A percentile compares a stretch with the other conserved stretches of the same genome.
Conservation (phyloP, 2,113 vertebrate genomes). For the Chunga burmeisteri region DNA sequence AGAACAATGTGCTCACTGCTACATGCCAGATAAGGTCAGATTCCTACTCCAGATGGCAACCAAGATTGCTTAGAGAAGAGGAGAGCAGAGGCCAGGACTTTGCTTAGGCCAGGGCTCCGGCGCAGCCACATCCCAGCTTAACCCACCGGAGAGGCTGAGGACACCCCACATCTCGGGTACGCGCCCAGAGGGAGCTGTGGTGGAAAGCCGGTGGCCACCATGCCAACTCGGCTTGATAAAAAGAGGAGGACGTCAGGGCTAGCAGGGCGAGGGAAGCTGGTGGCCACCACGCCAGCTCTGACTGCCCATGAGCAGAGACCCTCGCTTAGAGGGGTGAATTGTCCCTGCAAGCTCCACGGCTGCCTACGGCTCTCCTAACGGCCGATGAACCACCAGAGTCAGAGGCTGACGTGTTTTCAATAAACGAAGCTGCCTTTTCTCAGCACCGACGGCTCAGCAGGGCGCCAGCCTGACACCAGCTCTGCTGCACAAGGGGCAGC, state of each 20-base stretch:
- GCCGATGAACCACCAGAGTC: rapidly evolving
- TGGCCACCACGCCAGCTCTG: rapidly evolving
- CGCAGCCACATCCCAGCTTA: not conserved
- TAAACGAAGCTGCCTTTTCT: not conserved
- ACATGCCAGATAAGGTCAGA: rapidly evolving
- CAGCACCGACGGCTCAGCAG: rapidly evolving
- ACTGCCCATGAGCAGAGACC: not conserved
- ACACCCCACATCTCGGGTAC: not conserved
- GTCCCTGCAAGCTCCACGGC: rapidly evolving
- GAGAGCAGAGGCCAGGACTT: not conserved
- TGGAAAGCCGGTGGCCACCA: no score
- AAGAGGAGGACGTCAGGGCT: not conserved
- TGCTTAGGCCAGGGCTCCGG: rapidly evolving
- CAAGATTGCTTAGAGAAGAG: not conserved
- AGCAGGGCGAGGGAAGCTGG: rapidly evolving
- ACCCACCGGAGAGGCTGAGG: not conserved
- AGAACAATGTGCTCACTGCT: not conserved
- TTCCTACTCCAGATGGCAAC: not conserved
- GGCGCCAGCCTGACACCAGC: not conserved
- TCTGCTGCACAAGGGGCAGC: not conserved
- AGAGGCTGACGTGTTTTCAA: not conserved
- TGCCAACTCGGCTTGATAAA: not conserved
- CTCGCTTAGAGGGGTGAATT: rapidly evolving
- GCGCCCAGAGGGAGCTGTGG: no score
- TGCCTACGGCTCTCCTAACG: not conserved